phyloP scores from a whole-genome alignment of 64 coral and sea anemone species.

The Stylophora pistillata region DNA sequence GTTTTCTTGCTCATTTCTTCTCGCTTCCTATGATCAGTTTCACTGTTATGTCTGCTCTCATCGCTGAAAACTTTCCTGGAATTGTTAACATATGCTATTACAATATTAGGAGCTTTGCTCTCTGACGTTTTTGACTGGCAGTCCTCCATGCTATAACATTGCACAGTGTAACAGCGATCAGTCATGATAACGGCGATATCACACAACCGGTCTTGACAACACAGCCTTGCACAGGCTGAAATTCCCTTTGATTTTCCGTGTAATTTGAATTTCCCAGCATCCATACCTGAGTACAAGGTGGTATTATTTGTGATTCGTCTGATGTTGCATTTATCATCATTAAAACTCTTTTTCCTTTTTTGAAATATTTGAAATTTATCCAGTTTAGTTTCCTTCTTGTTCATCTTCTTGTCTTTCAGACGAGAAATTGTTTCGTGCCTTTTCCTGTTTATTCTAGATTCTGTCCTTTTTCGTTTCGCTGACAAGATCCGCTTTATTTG shows the following conservation, averaged over 20 bases:
- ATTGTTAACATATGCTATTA: constrained; percentile 52
- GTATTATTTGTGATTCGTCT: constrained; percentile 41
- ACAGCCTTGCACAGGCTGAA: constrained; percentile 44
- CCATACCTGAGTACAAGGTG: constrained; percentile 54
- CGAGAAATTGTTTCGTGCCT: too few species aligned
- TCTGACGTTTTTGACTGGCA: constrained; percentile 46
- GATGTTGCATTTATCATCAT: neutral
- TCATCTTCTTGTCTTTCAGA: too few species aligned
- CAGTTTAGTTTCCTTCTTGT: too few species aligned
- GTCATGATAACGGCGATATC: constrained; percentile 73
- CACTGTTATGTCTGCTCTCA: neutral
- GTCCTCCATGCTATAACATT: constrained; percentile 52
- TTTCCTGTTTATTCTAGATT: too few species aligned
- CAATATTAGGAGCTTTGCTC: constrained; percentile 1
- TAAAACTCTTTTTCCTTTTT: neutral
- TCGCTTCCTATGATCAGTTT: constrained; percentile 5
- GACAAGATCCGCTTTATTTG: too few species aligned
- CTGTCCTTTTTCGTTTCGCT: too few species aligned
- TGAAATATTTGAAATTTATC: neutral
- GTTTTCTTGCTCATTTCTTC: constrained; percentile 62
- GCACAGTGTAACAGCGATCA: constrained; percentile 65
- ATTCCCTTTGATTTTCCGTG: constrained; percentile 51
- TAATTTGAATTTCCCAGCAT: constrained; percentile 63
- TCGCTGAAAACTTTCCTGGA: neutral
- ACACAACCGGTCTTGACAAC: constrained; percentile 53